Evolutionary conservation across 2,797 vertebrate genomes (phyloP).

Genomic region (Trachops cirrhosus): DNA sequence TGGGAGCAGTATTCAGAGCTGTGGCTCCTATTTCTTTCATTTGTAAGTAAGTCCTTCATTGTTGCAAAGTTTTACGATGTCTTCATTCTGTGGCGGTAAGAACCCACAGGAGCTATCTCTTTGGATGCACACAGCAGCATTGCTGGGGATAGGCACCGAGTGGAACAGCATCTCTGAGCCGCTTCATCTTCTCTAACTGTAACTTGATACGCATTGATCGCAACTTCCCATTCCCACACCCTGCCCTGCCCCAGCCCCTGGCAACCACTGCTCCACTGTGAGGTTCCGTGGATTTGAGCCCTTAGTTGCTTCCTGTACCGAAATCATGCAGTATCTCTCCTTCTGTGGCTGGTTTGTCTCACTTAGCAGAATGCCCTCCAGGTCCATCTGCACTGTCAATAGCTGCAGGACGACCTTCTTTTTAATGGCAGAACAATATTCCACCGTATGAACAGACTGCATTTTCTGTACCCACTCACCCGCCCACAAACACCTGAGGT

Average conservation of each 20-base stretch:
- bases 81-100: neutral
- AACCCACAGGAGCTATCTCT: neutral
- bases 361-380: neutral
- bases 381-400: no score
- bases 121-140: neutral
- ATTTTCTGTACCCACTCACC: neutral
- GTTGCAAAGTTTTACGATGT: neutral
- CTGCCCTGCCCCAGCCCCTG: neutral
- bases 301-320: no score
- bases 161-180: no score
- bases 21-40: neutral
- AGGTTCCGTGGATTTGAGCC: neutral
- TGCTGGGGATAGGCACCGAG: neutral
- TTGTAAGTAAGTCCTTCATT: neutral
- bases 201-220: neutral
- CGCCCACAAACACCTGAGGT: neutral
- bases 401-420: no score
- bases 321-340: no score
- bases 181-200: neutral
- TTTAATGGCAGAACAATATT: no score
- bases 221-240: neutral
- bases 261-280: neutral
- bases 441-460: neutral
- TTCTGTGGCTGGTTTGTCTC: neutral
- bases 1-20: neutral